Evolutionary conservation across 1,140 invertebrate genomes (phyloP).

Genomic region (Drosophila ambigua): DNA sequence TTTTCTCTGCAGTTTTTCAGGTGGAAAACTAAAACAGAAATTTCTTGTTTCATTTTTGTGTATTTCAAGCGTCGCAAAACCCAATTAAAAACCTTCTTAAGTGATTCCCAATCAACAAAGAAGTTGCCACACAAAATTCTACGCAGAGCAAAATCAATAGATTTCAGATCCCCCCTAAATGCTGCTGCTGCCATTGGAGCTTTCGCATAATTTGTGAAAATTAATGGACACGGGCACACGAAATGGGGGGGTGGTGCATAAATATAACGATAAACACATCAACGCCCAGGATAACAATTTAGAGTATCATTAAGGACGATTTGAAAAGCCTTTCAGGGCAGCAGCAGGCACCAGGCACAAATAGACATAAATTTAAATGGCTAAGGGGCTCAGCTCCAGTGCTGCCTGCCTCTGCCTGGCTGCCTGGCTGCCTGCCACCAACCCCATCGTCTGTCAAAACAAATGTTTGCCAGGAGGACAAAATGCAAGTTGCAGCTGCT

Average conservation of each 20-base stretch:
- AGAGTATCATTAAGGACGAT: conserved; percentile 37
- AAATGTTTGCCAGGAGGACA: conserved; percentile 61
- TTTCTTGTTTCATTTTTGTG: too few relatives aligned
- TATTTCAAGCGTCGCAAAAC: too few relatives aligned
- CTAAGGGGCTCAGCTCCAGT: conserved; percentile 20
- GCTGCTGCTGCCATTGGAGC: neutral
- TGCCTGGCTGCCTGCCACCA: neutral
- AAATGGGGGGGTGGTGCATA: conserved; percentile 32
- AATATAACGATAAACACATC: conserved; percentile 67
- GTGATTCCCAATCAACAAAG: too few relatives aligned
- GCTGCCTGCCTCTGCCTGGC: neutral
- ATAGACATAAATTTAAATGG: conserved; percentile 71
- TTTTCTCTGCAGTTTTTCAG: conserved; percentile 7
- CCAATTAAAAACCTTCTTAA: too few relatives aligned
- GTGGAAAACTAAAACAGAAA: too few relatives aligned
- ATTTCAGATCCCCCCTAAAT: neutral
- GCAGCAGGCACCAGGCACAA: conserved; percentile 34
- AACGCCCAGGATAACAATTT: conserved; percentile 33
- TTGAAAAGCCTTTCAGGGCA: conserved; percentile 29
- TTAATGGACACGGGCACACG: conserved; percentile 49
- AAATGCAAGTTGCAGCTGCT: conserved; percentile 49
- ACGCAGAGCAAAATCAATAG: neutral
- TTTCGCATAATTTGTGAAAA: conserved; percentile 39
- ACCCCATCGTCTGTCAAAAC: conserved; percentile 58
- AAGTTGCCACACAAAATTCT: too few relatives aligned